phyloP scores from a whole-genome alignment of 2,113 vertebrate species.

The Tupaia chinensis region DNA sequence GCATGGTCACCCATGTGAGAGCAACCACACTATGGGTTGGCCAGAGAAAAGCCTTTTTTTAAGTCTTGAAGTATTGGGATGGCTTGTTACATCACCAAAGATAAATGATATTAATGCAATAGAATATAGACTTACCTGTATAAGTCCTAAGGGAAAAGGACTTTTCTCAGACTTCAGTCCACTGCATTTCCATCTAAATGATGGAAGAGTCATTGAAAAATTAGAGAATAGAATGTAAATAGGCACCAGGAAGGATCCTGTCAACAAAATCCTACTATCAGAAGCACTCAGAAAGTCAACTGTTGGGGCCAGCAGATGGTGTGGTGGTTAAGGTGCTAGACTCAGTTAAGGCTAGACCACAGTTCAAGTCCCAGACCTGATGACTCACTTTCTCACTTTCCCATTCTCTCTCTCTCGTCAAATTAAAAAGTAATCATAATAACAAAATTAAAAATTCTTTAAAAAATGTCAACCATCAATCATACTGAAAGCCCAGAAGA shows the following conservation, averaged over 20 bases:
- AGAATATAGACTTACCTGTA: neutral
- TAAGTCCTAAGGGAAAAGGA: neutral
- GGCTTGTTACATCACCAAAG: neutral
- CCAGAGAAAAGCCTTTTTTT: no score
- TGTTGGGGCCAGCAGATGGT: neutral
- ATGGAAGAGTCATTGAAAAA: neutral
- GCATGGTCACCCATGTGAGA: no score
- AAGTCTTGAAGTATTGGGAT: neutral
- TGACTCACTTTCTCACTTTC: no score
- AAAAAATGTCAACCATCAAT: neutral
- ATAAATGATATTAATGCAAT: neutral
- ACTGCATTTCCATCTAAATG: neutral
- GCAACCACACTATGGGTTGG: no score
- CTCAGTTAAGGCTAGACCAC: no score
- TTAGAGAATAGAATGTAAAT: neutral
- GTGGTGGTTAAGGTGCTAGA: no score
- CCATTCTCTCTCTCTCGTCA: no score
- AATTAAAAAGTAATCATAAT: no score
- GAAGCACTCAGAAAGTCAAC: neutral
- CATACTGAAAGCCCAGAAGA: neutral
- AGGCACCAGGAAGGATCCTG: neutral
- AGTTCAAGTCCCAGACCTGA: no score
- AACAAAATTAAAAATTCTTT: no score
- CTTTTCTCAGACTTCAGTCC: neutral
- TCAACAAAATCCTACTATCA: neutral